These are phyloP conservation scores for Folsomia candida DNA, from an alignment of 2,888 invertebrate genomes.

Conservation along the genomic window DNA sequence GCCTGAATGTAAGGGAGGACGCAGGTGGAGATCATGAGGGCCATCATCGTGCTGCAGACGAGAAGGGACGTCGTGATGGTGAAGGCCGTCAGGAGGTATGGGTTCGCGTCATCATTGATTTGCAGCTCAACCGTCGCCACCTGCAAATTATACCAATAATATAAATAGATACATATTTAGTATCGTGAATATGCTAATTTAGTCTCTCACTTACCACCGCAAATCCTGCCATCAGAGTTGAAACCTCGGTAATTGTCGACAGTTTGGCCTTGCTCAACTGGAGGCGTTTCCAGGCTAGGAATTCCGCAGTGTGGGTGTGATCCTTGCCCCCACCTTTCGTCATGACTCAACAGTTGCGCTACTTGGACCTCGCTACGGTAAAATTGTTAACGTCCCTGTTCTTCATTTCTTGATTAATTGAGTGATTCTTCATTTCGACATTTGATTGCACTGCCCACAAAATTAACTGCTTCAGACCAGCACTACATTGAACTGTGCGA, in stretches of 20 bases:
- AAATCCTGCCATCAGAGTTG: constrained; percentile 43
- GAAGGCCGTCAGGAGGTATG: constrained; percentile 37
- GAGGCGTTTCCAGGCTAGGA: constrained; percentile 39
- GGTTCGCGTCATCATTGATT: constrained; percentile 44
- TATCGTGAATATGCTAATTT: background rate
- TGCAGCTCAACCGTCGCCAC: constrained; percentile 48
- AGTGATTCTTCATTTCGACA: too few species aligned
- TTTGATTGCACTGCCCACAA: too few species aligned
- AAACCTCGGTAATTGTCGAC: constrained; percentile 37
- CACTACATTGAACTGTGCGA: too few species aligned
- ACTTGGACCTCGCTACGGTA: too few species aligned
- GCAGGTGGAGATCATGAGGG: constrained; percentile 39
- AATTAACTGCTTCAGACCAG: too few species aligned
- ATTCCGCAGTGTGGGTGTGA: constrained; percentile 15
- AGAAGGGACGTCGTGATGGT: constrained; percentile 41
- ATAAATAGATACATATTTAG: background rate
- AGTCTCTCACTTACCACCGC: constrained; percentile 31
- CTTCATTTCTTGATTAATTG: too few species aligned
- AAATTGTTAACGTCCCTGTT: too few species aligned
- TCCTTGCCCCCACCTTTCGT: background rate
- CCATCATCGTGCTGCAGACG: constrained; percentile 44
- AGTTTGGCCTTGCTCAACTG: constrained; percentile 47
- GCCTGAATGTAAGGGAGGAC: constrained; percentile 37
- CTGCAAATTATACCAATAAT: constrained; percentile 13
- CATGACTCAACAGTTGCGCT: background rate